These are phyloP conservation scores for Gymnopithys bicolor DNA, from an alignment of 2,797 vertebrate species.

Conservation along the genomic window DNA sequence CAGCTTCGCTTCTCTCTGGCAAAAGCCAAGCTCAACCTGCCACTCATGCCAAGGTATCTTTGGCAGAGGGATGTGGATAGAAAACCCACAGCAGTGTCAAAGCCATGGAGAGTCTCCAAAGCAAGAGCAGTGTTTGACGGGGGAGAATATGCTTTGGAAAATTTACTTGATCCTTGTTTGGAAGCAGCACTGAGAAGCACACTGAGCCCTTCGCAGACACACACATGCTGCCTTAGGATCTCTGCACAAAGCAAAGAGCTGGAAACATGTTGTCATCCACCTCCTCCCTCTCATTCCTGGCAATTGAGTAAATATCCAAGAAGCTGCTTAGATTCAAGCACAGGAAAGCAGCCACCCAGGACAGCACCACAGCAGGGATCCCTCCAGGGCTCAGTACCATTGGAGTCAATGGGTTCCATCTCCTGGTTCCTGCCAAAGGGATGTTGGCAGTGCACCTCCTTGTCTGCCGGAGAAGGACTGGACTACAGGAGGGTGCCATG, in stretches of 20 bases:
- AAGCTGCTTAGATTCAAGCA: neutral
- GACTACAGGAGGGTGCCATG: rapidly evolving
- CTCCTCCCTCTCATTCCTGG: slow-evolving; percentile 51
- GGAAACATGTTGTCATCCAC: slow-evolving; percentile 49
- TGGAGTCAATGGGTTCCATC: rapidly evolving
- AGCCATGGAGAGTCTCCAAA: slow-evolving; percentile 56
- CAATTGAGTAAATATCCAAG: neutral
- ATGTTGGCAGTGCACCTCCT: rapidly evolving
- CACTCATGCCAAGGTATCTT: slow-evolving; percentile 42
- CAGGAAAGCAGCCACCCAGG: neutral
- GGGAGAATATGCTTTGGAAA: slow-evolving; percentile 69
- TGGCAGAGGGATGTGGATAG: slow-evolving; percentile 46
- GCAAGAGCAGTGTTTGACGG: slow-evolving; percentile 25
- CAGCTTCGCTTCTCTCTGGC: neutral
- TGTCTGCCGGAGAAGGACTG: neutral
- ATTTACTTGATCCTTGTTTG: slow-evolving; percentile 60
- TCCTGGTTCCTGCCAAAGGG: neutral
- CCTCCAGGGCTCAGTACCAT: rapidly evolving
- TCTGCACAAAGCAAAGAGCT: slow-evolving; percentile 28
- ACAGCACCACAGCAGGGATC: neutral
- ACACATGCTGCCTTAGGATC: slow-evolving; percentile 44
- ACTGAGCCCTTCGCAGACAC: neutral
- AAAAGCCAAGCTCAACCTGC: neutral
- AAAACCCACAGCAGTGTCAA: slow-evolving; percentile 57
- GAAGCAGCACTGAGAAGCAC: slow-evolving; percentile 29